phyloP scores from a whole-genome alignment of 2,888 invertebrate genomes.

The Drosophila pseudotalamancana region DNA sequence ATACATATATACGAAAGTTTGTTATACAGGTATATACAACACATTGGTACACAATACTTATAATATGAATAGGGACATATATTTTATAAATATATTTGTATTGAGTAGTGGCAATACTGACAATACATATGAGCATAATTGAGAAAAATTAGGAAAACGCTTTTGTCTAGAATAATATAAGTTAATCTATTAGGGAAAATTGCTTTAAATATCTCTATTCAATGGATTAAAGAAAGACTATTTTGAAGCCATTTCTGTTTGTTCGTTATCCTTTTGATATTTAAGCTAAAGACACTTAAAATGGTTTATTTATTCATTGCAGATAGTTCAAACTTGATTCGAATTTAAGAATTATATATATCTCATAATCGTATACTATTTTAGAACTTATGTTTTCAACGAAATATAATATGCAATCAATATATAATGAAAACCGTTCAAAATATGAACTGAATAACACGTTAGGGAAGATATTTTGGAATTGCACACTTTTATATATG shows the following conservation, averaged over 20 bases:
- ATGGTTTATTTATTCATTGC: not conserved
- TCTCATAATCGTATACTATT: constrained; percentile 2
- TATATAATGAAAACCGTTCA: not conserved
- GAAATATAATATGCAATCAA: not conserved
- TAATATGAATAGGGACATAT: not conserved
- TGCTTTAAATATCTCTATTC: not conserved
- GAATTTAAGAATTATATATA: not conserved
- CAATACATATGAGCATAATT: constrained; percentile 2
- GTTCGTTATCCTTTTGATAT: not conserved
- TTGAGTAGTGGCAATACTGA: not conserved
- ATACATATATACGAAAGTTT: not conserved
- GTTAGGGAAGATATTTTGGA: not conserved
- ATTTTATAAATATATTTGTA: not conserved
- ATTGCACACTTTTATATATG: not conserved
- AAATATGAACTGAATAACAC: not conserved
- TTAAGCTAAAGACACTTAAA: constrained; percentile 5
- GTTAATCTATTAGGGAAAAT: not conserved
- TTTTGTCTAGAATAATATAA: not conserved
- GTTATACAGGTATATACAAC: not conserved
- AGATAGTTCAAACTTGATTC: not conserved
- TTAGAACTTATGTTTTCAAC: not conserved
- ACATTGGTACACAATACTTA: not conserved
- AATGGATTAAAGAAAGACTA: not conserved
- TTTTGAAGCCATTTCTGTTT: not conserved
- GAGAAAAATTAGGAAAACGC: not conserved